These are phyloP conservation scores for Diadumene lineata DNA, from an alignment of 92 coral and sea anemone genomes.

Conservation along the genomic window DNA sequence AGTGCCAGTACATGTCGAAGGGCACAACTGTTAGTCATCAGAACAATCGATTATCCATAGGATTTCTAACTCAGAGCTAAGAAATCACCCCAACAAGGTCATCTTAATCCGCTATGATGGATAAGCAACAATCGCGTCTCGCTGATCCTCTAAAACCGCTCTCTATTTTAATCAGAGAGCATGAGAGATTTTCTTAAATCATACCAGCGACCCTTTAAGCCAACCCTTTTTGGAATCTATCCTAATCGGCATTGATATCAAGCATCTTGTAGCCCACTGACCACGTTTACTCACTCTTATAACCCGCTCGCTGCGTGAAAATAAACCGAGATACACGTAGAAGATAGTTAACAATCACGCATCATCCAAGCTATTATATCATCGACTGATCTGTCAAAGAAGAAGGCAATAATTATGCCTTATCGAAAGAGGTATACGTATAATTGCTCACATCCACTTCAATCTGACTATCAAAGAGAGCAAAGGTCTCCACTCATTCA, in stretches of 20 bases:
- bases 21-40: neutral
- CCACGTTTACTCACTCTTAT: neutral
- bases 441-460: neutral
- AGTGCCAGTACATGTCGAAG: neutral
- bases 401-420: neutral
- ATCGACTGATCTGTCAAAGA: neutral
- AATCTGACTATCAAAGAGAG: neutral
- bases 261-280: neutral
- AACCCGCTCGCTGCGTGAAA: neutral
- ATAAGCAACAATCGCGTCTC: neutral
- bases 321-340: neutral
- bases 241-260: neutral
- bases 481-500: neutral
- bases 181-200: neutral
- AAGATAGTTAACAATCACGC: neutral
- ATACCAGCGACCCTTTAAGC: neutral
- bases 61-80: neutral
- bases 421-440: neutral
- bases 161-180: constrained; percentile 1
- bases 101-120: neutral
- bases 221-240: neutral
- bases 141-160: neutral
- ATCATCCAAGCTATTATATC: neutral
- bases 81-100: neutral
- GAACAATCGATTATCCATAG: neutral